Percentiles rank a stretch among this genome's conserved stretches.
Conservation (phyloP, 2,888 invertebrate genomes). For the Melangyna quadrimaculata region DNA sequence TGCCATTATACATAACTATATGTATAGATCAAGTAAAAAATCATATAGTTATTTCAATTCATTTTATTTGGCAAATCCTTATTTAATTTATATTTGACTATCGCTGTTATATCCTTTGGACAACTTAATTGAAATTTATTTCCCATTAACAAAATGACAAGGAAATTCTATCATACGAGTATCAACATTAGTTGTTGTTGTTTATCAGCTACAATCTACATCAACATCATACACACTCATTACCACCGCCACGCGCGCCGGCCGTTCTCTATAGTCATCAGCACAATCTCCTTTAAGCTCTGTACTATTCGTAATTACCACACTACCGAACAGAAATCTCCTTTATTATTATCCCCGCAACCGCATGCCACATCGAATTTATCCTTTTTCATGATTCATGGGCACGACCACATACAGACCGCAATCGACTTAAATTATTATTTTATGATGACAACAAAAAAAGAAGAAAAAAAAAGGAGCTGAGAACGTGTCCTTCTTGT, state of each 20-base stretch:
- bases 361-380: constrained; percentile 19
- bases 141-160: constrained; percentile 5
- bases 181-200: no score
- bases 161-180: background rate
- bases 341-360: constrained; percentile 33
- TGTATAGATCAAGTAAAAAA: no score
- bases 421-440: constrained; percentile 62
- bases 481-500: constrained; percentile 53
- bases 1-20: no score
- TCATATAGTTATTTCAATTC: no score
- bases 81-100: background rate
- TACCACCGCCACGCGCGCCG: background rate
- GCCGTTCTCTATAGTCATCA: no score
- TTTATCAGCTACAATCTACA: background rate
- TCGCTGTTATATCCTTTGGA: background rate
- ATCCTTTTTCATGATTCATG: background rate
- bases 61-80: background rate
- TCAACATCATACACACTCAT: background rate
- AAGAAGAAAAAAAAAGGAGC: background rate
- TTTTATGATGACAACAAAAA: constrained; percentile 33
- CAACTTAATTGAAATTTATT: constrained; percentile 13
- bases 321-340: constrained; percentile 31
- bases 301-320: constrained; percentile 40
- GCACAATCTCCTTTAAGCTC: background rate
- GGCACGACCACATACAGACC: constrained; percentile 25